Base-by-base conservation (phyloP, 2,888 invertebrate genomes). In the Didymodactylos carnosus region DNA sequence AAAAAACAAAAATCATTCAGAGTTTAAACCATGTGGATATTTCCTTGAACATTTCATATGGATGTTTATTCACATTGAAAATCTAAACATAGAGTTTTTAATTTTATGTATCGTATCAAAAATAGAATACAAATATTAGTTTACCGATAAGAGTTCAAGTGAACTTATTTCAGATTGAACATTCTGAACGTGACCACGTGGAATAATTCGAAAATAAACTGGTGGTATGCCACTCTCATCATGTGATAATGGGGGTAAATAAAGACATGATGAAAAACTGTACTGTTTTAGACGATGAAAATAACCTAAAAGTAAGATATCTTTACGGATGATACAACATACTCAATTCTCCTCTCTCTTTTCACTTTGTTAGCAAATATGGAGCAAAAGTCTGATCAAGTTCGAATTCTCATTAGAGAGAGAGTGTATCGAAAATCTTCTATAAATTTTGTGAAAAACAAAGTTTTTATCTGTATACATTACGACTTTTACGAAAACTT, bases 91-190 rank as follows among this genome's bases (percentile, higher is more conserved):
- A 40, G 25, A 1, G 39, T 39, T 35, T 29, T 4, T 49, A 71
- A 16, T 43, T 41, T 71, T 25, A 27, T 27, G 35, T n/a, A n/a
- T 16, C 19, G 10, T 46, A 41, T 41, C 11, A 16, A 46, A 46
- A n/a, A 27, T 19, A 49, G 35, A 46, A 71, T 43, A 29, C 16
- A 69, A 69, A 35, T 77, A 51, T 70, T 69, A 6, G 78, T 80
- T 80, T 79, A 84, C 83, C 71, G 81, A 76, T 76, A 83, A 84
- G 49, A 84, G 77, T 77, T 84, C 84, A 41, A 84, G 76, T 11
- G 84, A 83, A 75, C 83, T 84, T 41, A 84, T 80, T 78, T 84
- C 84, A 25, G 82, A 80, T 29, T 81, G 77, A 0, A 81, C 76
- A 39, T 81, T 80, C 14, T 81, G 79, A 70, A 83, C 81, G 39